Evolutionary conservation across 1,140 invertebrate genomes (phyloP).

Genomic region (Popillia japonica): DNA sequence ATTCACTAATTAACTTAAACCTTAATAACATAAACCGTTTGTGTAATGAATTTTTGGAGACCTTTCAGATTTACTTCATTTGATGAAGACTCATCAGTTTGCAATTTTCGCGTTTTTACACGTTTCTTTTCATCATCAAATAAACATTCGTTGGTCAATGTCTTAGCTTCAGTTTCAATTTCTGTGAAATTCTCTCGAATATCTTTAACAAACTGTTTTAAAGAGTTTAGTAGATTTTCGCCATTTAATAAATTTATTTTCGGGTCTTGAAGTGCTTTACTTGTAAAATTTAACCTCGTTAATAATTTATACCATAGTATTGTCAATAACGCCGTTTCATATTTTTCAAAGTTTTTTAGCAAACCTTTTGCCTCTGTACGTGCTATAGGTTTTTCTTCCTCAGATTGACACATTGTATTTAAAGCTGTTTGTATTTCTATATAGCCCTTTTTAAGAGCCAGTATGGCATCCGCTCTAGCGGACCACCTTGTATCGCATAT

Average conservation of each 20-base stretch:
- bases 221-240: not conserved
- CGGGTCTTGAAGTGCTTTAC: not conserved
- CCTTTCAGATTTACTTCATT: no score
- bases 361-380: not conserved
- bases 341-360: not conserved
- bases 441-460: not conserved
- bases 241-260: not conserved
- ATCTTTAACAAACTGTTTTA: not conserved
- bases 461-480: conserved; percentile 14
- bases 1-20: no score
- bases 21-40: not conserved
- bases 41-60: conserved; percentile 8
- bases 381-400: not conserved
- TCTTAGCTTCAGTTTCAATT: conserved; percentile 1
- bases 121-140: no score
- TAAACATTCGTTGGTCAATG: no score
- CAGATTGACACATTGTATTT: not conserved
- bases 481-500: conserved; percentile 15
- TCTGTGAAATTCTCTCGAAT: not conserved
- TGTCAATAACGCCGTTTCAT: conserved; percentile 18
- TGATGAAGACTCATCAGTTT: no score
- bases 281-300: not conserved
- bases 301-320: not conserved
- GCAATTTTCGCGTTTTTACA: no score
- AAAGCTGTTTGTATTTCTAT: conserved; percentile 18